Evolutionary conservation across 1,140 invertebrate genomes (phyloP), one percentile per base, ranked within the genome.

Genomic region (Eulimnadia texana): DNA sequence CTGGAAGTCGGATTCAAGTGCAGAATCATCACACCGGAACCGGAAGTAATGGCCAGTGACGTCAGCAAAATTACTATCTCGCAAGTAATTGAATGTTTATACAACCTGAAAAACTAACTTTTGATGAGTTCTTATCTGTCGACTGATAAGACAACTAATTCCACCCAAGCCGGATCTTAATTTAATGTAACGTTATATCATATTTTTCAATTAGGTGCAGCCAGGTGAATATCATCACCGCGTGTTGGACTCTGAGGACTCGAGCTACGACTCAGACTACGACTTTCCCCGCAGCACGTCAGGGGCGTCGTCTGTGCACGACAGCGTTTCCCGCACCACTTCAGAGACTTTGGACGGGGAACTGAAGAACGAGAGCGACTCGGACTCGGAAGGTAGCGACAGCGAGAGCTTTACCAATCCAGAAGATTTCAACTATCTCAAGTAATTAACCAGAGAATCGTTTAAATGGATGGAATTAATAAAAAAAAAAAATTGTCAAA

Each of bases 221-320:
- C 6, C 16, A 9, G 33, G 33, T 16, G 33, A 42, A 42, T 53
- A 59, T 33, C 20, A 25, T 16, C 28, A 29, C 33, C 22, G 60
- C n/a, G 70, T 67, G 49, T 66, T 71, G 66, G 74, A 70, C 78
- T 82, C 67, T 16, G 87, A 90, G 69, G 88, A 90, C 71, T 89
- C 86, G 23, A 88, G 86, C 64, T 90, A 91, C 71, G 88, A 90
- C 72, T 89, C 86, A 3, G 88, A 90, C 72, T 87, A 82, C 68
- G 87, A 89, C 55, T 77, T 72, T 16, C 82, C 84, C 53, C 82
- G 84, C 33, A 72, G 74, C 13, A 11, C 33, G 6, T 42, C 33
- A 6, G 33, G 33, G 49, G 65, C 68, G 13, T 63, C 70, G 22
- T 66, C 73, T 72, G 24, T 60, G 62, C 88, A 90, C 70, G 78